phyloP scores from a whole-genome alignment of 2,113 vertebrate genomes.

The Centrocercus urophasianus region DNA sequence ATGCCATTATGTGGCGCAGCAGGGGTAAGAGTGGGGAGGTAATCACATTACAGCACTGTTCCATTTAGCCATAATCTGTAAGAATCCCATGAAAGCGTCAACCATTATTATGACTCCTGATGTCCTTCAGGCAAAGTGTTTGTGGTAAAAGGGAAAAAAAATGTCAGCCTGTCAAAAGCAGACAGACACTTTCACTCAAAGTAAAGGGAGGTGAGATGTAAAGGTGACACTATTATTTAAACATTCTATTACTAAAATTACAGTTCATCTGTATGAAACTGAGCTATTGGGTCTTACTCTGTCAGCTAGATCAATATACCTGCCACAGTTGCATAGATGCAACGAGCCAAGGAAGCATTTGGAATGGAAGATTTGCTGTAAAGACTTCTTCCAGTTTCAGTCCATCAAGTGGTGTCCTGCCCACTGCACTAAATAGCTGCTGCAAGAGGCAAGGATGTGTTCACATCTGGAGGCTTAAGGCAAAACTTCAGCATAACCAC shows the following conservation, averaged over 20 bases:
- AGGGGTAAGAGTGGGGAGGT: constrained; percentile 43
- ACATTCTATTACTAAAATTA: constrained; percentile 63
- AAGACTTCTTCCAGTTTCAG: constrained; percentile 33
- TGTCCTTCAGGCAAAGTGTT: constrained; percentile 65
- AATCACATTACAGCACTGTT: constrained; percentile 67
- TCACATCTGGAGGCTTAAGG: neutral
- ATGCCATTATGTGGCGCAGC: constrained; percentile 48
- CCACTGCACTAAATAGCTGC: neutral
- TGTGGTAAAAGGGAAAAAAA: neutral
- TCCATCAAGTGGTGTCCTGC: constrained; percentile 40
- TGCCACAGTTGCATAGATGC: neutral
- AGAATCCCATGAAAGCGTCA: constrained; percentile 60
- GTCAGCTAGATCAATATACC: constrained; percentile 59
- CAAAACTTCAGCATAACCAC: neutral
- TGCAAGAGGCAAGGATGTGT: neutral
- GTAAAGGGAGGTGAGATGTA: constrained; percentile 49
- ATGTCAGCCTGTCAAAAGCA: constrained; percentile 38
- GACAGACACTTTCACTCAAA: constrained; percentile 49
- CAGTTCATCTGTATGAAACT: constrained; percentile 57
- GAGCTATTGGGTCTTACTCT: constrained; percentile 43
- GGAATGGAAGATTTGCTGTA: constrained; percentile 33
- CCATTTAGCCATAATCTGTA: constrained; percentile 58
- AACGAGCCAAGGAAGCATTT: constrained; percentile 31
- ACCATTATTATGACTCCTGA: constrained; percentile 57
- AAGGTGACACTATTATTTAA: constrained; percentile 71